Base-by-base conservation (phyloP, 2,113 vertebrate genomes). In the Felis catus region DNA sequence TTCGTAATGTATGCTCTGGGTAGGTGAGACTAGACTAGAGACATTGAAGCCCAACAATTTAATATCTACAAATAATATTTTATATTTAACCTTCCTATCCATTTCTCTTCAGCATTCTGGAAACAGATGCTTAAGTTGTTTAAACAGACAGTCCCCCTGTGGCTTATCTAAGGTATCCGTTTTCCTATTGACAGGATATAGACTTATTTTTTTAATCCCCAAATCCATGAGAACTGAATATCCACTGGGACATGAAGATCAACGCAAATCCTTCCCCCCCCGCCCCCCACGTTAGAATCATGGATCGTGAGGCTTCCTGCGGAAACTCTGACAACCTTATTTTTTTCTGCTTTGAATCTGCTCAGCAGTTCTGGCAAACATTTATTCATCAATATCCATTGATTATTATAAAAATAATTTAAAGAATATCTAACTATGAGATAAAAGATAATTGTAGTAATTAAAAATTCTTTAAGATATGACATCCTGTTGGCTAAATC, bases 141-240 rank as follows among this genome's bases (percentile, higher is more conserved):
- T 89, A 83, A 91, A 33, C 2, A 74, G 61, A 63, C 8, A 48
- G 33, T 68, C 9, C 36, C 36, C 84, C 70, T 90, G 55, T 83
- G 41, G 29, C 29, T 86, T 31, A 29, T 71, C 31, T 63, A 55
- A 85, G 74, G 45, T 73, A 31, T 48, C 61, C n/a, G 65, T 86
- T 95, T 97, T 94, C 61, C 45, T 96, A 48, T 94, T 81, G 70
- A 88, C 45, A 80, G 87, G 63, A n/a, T n/a, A 36, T 51, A 39
- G 16, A 29, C 66, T 87, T 81, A 51, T 36, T 15, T 80, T 36
- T 71, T 55, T 29, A 74, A 83, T 81, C 27, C 36, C 74, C 51
- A 71, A 16, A 89, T 90, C 19, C 68, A 19, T 4, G 12, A 83
- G 71, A 74, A 48, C 39, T 53, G 82, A 92, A 36, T 27, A 68